Evolutionary conservation across 1,140 invertebrate species (phyloP).

Genomic region (Drosophila ananassae): DNA sequence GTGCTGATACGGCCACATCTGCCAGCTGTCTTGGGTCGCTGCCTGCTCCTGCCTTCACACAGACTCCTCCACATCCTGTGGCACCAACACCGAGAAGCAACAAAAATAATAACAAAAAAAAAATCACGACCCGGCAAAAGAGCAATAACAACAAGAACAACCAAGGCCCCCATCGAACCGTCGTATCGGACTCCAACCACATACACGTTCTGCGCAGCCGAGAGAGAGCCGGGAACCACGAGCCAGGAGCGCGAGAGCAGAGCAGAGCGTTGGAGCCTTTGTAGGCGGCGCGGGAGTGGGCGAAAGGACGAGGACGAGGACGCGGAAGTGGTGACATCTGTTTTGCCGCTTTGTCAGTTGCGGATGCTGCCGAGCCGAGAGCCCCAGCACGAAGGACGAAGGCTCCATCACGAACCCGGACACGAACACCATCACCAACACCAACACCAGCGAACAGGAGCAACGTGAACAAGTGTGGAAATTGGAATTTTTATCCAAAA

Average conservation of each 20-base stretch:
- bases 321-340: constrained; percentile 80
- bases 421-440: background rate
- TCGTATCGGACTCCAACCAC: background rate
- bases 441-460: constrained; percentile 16
- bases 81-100: constrained; percentile 34
- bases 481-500: constrained; percentile 84
- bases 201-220: background rate
- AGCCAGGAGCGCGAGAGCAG: constrained; percentile 22
- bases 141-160: constrained; percentile 43
- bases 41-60: constrained; percentile 22
- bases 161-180: constrained; percentile 34
- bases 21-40: constrained; percentile 55
- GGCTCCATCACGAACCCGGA: constrained; percentile 23
- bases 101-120: constrained; percentile 35
- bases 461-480: constrained; percentile 79
- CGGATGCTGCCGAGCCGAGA: constrained; percentile 63
- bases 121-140: constrained; percentile 1
- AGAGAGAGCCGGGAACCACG: constrained; percentile 1
- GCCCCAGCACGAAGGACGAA: constrained; percentile 40
- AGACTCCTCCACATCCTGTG: constrained; percentile 26
- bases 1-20: constrained; percentile 70
- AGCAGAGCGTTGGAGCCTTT: constrained; percentile 23
- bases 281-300: constrained; percentile 12
- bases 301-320: constrained; percentile 29
- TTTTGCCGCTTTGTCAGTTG: constrained; percentile 76